Percentiles rank a stretch among this genome's conserved stretches.
phyloP scores from a whole-genome alignment of 2,113 vertebrate species.

The Solenodon paradoxus region DNA sequence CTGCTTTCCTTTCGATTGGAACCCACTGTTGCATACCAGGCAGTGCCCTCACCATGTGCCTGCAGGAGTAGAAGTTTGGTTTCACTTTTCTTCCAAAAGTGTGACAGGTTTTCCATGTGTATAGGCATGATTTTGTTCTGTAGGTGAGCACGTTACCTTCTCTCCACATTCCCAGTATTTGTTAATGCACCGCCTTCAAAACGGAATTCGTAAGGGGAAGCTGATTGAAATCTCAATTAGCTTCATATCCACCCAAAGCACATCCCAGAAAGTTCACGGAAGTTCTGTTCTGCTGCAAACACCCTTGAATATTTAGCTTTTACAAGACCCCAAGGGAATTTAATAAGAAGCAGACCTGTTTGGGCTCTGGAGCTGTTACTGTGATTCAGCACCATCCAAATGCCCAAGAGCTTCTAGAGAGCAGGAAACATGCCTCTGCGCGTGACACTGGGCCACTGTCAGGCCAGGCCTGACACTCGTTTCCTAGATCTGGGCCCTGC shows the following conservation, averaged over 20 bases:
- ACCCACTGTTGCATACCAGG: fast-evolving
- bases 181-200: fast-evolving
- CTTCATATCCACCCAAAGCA: too few species aligned
- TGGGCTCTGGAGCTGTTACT: neutral
- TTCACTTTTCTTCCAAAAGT: neutral
- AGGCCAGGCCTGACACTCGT: fast-evolving
- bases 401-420: neutral
- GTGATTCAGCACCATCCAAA: neutral
- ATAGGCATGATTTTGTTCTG: fast-evolving
- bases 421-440: neutral
- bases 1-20: neutral
- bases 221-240: neutral
- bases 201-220: neutral
- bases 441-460: too few species aligned
- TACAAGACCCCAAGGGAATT: neutral
- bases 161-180: neutral
- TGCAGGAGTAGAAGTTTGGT: neutral
- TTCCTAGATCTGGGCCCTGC: neutral
- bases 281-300: neutral
- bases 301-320: neutral
- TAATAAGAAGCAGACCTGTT: neutral
- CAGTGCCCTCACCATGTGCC: neutral
- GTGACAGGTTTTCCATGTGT: neutral
- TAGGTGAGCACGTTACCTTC: neutral
- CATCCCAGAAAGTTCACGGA: neutral